phyloP scores from a whole-genome alignment of 2,113 vertebrate species.

The Acanthisitta chloris region DNA sequence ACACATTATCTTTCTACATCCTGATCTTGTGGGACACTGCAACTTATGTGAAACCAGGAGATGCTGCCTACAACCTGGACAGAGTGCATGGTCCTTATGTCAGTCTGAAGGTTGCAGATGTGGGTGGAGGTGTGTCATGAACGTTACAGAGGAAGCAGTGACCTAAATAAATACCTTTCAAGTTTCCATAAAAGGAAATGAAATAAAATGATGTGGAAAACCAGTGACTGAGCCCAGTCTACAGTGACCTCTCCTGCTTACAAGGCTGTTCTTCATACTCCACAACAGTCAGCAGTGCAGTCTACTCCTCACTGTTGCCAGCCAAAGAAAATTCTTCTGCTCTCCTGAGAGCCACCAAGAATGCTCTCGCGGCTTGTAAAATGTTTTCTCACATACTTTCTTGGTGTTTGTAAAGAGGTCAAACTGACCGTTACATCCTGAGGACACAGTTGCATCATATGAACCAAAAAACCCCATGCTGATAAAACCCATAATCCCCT shows the following conservation, averaged over 20 bases:
- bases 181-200: not conserved
- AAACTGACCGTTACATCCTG: not conserved
- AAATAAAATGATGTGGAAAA: not conserved
- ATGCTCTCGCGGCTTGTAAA: not conserved
- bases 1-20: not conserved
- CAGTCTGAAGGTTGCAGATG: not conserved
- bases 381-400: not conserved
- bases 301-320: not conserved
- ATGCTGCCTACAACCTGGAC: not conserved
- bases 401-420: not conserved
- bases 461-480: not conserved
- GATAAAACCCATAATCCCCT: rapidly evolving
- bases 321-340: conserved; percentile 10
- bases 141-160: not conserved
- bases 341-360: not conserved
- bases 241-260: not conserved
- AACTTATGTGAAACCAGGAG: not conserved
- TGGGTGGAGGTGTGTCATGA: not conserved
- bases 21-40: not conserved
- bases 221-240: not conserved
- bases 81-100: not conserved
- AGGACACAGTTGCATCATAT: not conserved
- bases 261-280: not conserved
- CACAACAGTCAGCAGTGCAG: not conserved
- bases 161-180: not conserved